These are phyloP conservation scores for Chironex yamaguchii DNA, from an alignment of 30 jellyfish, hydroid and myxozoan species.

Conservation along the genomic window DNA sequence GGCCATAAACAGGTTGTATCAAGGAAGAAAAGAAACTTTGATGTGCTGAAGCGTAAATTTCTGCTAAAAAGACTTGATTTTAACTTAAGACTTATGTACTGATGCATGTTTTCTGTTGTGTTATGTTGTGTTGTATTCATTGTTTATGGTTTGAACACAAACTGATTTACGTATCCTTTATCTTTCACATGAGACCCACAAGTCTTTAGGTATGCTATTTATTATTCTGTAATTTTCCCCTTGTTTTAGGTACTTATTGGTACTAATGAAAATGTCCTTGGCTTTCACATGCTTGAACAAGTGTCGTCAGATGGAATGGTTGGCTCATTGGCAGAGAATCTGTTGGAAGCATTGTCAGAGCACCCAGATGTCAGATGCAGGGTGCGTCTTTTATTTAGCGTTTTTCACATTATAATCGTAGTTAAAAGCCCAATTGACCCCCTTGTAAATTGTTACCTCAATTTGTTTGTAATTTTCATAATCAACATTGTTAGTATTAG, in stretches of 20 bases:
- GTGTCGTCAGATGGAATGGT: conserved; percentile 95
- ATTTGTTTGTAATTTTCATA: no score
- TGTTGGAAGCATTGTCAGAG: conserved; percentile 85
- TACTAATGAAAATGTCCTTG: conserved; percentile 81
- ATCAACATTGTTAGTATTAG: no score
- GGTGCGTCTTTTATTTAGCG: conserved; percentile 66
- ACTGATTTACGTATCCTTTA: no score
- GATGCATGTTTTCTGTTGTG: not conserved
- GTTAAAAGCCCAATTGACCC: no score
- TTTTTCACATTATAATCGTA: not conserved
- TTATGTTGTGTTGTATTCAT: no score
- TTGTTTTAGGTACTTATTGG: conserved; percentile 70
- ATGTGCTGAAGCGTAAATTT: not conserved
- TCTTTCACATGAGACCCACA: no score
- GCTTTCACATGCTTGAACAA: conserved; percentile 91
- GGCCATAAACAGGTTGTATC: no score
- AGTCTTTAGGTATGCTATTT: no score
- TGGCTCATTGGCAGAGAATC: conserved; percentile 96
- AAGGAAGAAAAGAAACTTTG: no score
- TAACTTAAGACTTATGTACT: not conserved
- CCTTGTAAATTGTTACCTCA: not conserved
- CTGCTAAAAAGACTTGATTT: not conserved
- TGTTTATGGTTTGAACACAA: no score
- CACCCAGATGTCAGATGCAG: conserved; percentile 82
- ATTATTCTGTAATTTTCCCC: not conserved